A percentile compares a stretch with the other conserved stretches of the same genome.
phyloP scores from a whole-genome alignment of 2,888 invertebrate species.

The Ophion costatus region DNA sequence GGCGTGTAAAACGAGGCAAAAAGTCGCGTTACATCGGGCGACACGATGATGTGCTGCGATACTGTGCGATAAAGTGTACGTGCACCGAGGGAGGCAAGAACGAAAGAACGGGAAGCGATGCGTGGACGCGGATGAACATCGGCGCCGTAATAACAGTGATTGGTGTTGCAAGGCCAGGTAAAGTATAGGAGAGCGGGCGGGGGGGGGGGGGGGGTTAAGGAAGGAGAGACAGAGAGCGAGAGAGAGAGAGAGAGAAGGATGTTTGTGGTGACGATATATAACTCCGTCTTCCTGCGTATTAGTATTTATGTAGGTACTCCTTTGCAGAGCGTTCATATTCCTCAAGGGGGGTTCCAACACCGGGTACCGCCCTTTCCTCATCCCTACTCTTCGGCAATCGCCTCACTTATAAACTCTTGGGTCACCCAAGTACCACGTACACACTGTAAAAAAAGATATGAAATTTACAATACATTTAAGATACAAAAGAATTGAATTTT shows the following conservation, averaged over 20 bases:
- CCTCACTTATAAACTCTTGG: slow-evolving; percentile 27
- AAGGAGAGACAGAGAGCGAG: background rate
- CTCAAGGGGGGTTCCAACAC: slow-evolving; percentile 60
- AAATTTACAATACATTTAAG: no score
- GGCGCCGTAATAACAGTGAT: slow-evolving; percentile 79
- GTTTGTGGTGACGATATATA: slow-evolving; percentile 56
- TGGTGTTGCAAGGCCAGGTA: slow-evolving; percentile 71
- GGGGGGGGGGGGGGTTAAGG: slow-evolving; percentile 22
- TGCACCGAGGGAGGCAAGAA: slow-evolving; percentile 56
- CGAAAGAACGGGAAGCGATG: slow-evolving; percentile 72
- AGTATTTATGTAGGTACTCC: slow-evolving; percentile 40
- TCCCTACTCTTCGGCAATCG: slow-evolving; percentile 43
- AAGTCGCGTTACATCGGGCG: slow-evolving; percentile 12
- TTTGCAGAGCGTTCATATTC: slow-evolving; percentile 38
- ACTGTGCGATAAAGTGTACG: slow-evolving; percentile 27
- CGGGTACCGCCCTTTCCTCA: slow-evolving; percentile 63
- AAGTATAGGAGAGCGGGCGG: slow-evolving; percentile 68
- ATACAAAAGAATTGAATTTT: no score
- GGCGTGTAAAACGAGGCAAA: slow-evolving; percentile 5
- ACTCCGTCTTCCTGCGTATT: slow-evolving; percentile 51
- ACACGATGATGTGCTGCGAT: slow-evolving; percentile 24
- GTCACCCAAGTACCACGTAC: slow-evolving; percentile 21
- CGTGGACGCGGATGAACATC: slow-evolving; percentile 75
- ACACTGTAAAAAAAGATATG: no score
- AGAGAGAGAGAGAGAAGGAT: slow-evolving; percentile 16